A percentile compares a stretch with the other conserved stretches of the same genome.
These are phyloP conservation scores for Delia radicum DNA, from an alignment of 1,140 invertebrate species.

Conservation along the genomic window DNA sequence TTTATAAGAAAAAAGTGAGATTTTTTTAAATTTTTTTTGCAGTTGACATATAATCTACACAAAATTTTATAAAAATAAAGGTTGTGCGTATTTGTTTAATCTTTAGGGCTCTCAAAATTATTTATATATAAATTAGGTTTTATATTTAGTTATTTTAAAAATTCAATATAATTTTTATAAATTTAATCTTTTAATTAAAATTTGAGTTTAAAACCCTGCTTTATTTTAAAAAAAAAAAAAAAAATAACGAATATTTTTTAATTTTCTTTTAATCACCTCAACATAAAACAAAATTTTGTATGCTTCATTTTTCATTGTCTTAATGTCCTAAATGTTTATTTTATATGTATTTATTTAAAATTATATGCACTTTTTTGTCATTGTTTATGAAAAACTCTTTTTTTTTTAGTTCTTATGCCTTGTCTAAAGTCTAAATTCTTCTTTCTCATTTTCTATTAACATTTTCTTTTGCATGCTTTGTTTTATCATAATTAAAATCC, in stretches of 20 bases:
- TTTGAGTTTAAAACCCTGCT: background rate
- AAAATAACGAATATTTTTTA: no score
- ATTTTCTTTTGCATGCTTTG: constrained; percentile 12
- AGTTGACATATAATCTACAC: background rate
- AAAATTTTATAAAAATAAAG: background rate
- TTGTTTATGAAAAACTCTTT: background rate
- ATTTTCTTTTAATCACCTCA: background rate
- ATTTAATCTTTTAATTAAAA: background rate
- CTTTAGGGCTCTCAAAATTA: background rate
- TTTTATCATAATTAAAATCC: background rate
- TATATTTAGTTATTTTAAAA: background rate
- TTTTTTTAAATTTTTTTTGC: constrained; percentile 10
- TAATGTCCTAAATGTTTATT: background rate
- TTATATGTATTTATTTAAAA: background rate
- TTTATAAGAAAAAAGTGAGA: background rate
- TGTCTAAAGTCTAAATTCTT: background rate
- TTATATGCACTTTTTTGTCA: background rate
- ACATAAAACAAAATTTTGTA: background rate
- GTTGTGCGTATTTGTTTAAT: background rate
- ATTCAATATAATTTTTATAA: background rate
- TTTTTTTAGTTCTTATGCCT: background rate
- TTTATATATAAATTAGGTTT: background rate
- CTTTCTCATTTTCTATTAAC: background rate
- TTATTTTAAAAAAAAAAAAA: background rate
- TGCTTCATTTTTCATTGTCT: background rate